A percentile compares a stretch with the other conserved stretches of the same genome.
Evolutionary conservation across 2,113 vertebrate genomes (phyloP).

Genomic region (Neolamprologus kungweensis): DNA sequence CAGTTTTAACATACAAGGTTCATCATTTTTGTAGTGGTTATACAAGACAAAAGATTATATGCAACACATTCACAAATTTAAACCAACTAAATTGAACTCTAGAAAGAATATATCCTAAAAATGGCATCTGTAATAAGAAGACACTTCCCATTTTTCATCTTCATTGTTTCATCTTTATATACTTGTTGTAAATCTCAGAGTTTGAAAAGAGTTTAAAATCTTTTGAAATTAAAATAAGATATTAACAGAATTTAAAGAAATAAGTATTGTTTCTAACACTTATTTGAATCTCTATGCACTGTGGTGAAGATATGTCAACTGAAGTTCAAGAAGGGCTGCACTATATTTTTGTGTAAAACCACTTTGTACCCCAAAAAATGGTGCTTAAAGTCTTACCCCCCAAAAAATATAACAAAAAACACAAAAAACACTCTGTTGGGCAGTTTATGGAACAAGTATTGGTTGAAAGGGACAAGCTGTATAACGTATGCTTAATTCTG

Average conservation of each 20-base stretch:
- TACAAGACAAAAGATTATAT: background rate
- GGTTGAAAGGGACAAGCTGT: background rate
- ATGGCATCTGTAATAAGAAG: background rate
- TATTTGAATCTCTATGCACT: background rate
- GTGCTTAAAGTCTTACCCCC: background rate
- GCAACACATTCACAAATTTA: background rate
- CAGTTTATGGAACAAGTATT: background rate
- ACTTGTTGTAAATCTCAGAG: background rate
- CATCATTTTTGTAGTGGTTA: background rate
- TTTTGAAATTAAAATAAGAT: background rate
- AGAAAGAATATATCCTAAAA: background rate
- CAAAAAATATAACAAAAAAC: background rate
- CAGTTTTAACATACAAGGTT: background rate
- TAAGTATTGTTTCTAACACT: background rate
- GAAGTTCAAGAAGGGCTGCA: background rate
- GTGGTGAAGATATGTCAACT: background rate
- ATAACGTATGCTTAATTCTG: background rate
- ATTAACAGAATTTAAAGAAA: background rate
- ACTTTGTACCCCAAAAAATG: background rate
- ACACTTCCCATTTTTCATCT: background rate
- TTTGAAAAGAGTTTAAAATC: background rate
- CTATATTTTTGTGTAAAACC: background rate
- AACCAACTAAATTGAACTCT: background rate
- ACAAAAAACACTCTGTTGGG: background rate
- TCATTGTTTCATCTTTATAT: background rate